Evolutionary conservation across 2,888 invertebrate genomes (phyloP), one percentile per base, ranked within the genome.

Genomic region (Galeruca laticollis): DNA sequence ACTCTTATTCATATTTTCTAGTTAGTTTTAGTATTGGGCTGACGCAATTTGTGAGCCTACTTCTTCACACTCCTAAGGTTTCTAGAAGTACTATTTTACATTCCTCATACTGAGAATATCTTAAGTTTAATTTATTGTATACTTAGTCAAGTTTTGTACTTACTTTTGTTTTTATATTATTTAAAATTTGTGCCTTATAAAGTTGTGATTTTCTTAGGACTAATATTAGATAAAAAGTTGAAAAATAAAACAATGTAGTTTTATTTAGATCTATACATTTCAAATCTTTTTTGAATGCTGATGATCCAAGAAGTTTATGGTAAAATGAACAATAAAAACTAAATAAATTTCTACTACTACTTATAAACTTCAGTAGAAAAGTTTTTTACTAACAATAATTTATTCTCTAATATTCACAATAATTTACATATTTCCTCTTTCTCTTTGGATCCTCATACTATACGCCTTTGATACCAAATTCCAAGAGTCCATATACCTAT

Each of bases 401-500:
- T 56, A 49, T 69, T 15, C 18, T 31, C 47, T 31, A 66, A 31
- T 65, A 52, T 60, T 37, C 35, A 66, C 66, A 66, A 37, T 51
- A 59, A 66, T 73, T 75, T 75, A 80, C 78, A 81, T 78, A 65
- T 81, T 78, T 73, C 76, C 76, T 71, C 91, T 88, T 86, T 98
- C 98, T 76, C 91, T 89, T 83, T 96, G 94, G 79, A 98, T 88
- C 82, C 98, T 90, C 84, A 89, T 90, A 72, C 93, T 92, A 84
- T 98, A 98, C 0, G 97, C 92, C 85, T 93, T 92, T 11, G 96
- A 95, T 11, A 98, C 96, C 65, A 97, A 87, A 86, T 97, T 96
- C 93, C 95, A 97, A 2, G 97, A 91, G 82, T 99, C 98, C 94
- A 98, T 95, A 88, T 96, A 99, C 81, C 98, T 90, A 86, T 98